A percentile compares a stretch with the other conserved stretches of the same genome.
Conservation (phyloP, 2,113 vertebrate genomes). For the Desmodus rotundus region DNA sequence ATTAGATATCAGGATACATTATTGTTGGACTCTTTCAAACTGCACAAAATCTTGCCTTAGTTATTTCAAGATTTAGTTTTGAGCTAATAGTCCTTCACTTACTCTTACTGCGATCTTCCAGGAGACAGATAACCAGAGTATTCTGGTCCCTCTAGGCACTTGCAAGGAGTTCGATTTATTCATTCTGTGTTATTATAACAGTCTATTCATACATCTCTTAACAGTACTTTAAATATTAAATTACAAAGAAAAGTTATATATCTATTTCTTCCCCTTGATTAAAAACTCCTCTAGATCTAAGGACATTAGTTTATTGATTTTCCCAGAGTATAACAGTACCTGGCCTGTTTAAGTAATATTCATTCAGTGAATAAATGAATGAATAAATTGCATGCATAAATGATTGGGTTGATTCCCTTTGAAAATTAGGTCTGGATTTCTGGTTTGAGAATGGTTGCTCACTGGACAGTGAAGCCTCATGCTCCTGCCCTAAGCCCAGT, state of each 20-base stretch:
- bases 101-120: neutral
- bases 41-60: neutral
- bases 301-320: neutral
- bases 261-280: neutral
- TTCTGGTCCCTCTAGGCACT: neutral
- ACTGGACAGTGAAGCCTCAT: neutral
- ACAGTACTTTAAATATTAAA: neutral
- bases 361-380: neutral
- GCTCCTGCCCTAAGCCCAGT: neutral
- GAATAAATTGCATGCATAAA: neutral
- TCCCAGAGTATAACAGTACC: neutral
- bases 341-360: neutral
- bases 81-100: neutral
- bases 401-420: neutral
- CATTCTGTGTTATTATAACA: neutral
- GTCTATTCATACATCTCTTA: neutral
- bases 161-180: neutral
- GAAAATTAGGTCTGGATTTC: neutral
- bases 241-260: neutral
- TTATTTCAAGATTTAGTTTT: slow-evolving; percentile 14
- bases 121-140: neutral
- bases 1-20: neutral
- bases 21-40: neutral
- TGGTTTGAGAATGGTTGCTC: neutral
- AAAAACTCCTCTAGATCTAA: neutral